Conservation (phyloP, 2,113 vertebrate species). For the Perccottus glenii region DNA sequence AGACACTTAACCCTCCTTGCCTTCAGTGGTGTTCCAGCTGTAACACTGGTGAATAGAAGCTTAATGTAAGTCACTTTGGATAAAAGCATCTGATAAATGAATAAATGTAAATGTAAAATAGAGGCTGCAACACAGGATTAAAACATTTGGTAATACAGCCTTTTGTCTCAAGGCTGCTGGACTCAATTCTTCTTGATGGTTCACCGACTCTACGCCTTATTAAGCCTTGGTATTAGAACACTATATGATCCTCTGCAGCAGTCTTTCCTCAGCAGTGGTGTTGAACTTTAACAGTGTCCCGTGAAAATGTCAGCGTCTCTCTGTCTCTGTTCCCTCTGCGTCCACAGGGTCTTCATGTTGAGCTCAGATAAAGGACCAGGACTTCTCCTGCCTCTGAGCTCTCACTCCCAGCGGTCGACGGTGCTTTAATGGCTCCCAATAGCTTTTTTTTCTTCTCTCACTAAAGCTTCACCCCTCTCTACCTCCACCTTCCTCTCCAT, state of each 20-base stretch:
- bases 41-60: too few species aligned
- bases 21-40: too few species aligned
- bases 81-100: too few species aligned
- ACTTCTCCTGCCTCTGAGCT: slow-evolving; percentile 37
- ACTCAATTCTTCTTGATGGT: too few species aligned
- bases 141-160: too few species aligned
- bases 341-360: slow-evolving; percentile 51
- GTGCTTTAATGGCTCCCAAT: slow-evolving; percentile 66
- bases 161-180: too few species aligned
- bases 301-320: slow-evolving; percentile 37
- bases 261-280: slow-evolving; percentile 27
- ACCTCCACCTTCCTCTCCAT: slow-evolving; percentile 42
- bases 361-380: slow-evolving; percentile 60
- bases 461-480: slow-evolving; percentile 32
- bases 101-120: too few species aligned
- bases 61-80: too few species aligned
- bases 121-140: too few species aligned
- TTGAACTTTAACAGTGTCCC: slow-evolving; percentile 29
- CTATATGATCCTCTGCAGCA: slow-evolving; percentile 21
- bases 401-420: slow-evolving; percentile 48
- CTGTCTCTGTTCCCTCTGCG: slow-evolving; percentile 54
- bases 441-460: slow-evolving; percentile 47
- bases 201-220: background rate
- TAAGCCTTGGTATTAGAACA: slow-evolving; percentile 23
- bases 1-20: too few species aligned